Conservation (phyloP, 1,140 invertebrate genomes). For the Hydropsyche tenuis region DNA sequence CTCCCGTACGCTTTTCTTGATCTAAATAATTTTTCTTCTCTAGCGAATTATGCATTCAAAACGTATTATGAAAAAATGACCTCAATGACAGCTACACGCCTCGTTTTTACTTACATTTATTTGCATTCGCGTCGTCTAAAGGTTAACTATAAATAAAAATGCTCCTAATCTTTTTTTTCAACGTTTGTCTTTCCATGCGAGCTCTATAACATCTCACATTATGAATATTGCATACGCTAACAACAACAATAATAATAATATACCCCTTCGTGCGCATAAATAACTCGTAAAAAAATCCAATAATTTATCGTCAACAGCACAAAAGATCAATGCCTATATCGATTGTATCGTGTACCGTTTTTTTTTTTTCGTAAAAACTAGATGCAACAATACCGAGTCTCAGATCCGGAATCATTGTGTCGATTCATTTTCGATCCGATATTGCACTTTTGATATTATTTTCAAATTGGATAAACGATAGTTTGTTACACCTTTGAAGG, state of each 20-base stretch:
- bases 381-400: too few species aligned
- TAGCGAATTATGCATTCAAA: slow-evolving; percentile 15
- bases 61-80: slow-evolving; percentile 8
- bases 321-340: not conserved
- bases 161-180: not conserved
- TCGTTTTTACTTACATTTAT: slow-evolving; percentile 17
- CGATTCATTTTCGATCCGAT: not conserved
- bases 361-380: too few species aligned
- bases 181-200: not conserved
- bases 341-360: not conserved
- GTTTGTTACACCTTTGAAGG: not conserved
- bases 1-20: slow-evolving; percentile 13
- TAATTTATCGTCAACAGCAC: not conserved
- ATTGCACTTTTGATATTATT: not conserved
- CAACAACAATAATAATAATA: too few species aligned
- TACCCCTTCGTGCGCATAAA: slow-evolving; percentile 12
- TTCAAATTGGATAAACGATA: too few species aligned
- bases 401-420: too few species aligned
- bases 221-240: not conserved
- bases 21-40: slow-evolving; percentile 21
- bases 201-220: not conserved
- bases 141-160: slow-evolving; percentile 11
- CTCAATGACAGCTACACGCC: slow-evolving; percentile 19
- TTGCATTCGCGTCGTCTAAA: slow-evolving; percentile 6
- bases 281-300: not conserved